phyloP scores from a whole-genome alignment of 35 echinoderm and acorn worm genomes.

The Stichopus chloronotus region DNA sequence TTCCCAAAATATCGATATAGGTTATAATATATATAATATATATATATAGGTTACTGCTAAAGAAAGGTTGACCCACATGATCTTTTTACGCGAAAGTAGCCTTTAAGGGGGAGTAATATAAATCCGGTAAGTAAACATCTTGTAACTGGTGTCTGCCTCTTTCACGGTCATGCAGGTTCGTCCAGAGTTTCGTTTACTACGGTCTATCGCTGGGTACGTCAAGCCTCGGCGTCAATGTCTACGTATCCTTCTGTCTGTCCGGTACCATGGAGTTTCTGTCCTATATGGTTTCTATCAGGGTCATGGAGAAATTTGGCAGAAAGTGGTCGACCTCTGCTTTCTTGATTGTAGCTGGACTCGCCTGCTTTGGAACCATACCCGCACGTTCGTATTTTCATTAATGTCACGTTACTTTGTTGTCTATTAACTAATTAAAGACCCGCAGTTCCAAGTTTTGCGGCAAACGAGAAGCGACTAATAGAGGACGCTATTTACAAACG shows the following conservation, averaged over 20 bases:
- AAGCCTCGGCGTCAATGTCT: conserved; percentile 65
- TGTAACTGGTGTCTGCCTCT: too few species aligned
- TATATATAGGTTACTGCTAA: conserved; percentile 24
- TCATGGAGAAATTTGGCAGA: background rate
- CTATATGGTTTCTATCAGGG: conserved; percentile 6
- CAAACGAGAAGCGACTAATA: too few species aligned
- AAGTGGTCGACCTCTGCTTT: background rate
- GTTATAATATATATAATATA: too few species aligned
- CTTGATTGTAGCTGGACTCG: background rate
- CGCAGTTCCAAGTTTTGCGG: too few species aligned
- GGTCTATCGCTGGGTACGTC: conserved; percentile 78
- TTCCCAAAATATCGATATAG: too few species aligned
- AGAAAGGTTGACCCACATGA: too few species aligned
- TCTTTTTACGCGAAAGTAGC: too few species aligned
- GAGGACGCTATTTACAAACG: too few species aligned
- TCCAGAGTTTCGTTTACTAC: conserved; percentile 76
- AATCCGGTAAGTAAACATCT: too few species aligned
- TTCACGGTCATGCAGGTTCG: conserved; percentile 45
- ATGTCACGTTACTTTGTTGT: too few species aligned
- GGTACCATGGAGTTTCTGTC: conserved; percentile 77
- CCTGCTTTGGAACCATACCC: conserved; percentile 2
- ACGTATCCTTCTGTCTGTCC: conserved; percentile 71
- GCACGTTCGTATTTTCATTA: background rate
- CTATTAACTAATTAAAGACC: too few species aligned
- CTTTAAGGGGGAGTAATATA: too few species aligned